A percentile compares a stretch with the other conserved stretches of the same genome.
phyloP scores from a whole-genome alignment of 2,888 invertebrate genomes.

The Tetheella fluctuosa region DNA sequence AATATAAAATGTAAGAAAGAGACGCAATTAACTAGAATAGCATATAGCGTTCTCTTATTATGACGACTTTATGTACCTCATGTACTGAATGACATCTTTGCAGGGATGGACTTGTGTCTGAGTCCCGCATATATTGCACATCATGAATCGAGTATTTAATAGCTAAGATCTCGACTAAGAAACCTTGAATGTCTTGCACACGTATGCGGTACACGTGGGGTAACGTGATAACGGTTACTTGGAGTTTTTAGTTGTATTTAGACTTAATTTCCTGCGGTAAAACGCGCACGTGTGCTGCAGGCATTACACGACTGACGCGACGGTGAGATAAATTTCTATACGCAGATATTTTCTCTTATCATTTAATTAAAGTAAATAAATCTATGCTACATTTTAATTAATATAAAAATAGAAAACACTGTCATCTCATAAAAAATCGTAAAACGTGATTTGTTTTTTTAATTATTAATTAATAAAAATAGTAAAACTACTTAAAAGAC shows the following conservation, averaged over 20 bases:
- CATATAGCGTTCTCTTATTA: not conserved
- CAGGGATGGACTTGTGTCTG: not conserved
- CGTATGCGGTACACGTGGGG: not conserved
- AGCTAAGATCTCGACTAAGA: not conserved
- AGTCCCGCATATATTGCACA: not conserved
- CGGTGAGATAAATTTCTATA: constrained; percentile 67
- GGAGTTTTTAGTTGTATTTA: not conserved
- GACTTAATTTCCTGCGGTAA: not conserved
- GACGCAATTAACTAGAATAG: not conserved
- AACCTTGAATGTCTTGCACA: not conserved
- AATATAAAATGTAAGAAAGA: not conserved
- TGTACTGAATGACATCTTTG: not conserved
- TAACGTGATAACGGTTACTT: not conserved
- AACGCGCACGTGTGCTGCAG: constrained; percentile 14
- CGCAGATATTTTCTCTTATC: constrained; percentile 42
- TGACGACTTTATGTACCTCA: not conserved
- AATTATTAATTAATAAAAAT: constrained; percentile 66
- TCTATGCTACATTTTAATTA: constrained; percentile 33
- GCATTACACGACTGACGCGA: constrained; percentile 26
- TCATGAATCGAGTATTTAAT: not conserved
- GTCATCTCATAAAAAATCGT: constrained; percentile 66
- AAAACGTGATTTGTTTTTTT: constrained; percentile 55
- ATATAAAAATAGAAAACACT: constrained; percentile 43
- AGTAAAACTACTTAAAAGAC: constrained; percentile 73
- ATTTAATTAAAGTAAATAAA: constrained; percentile 35